Evolutionary conservation across 2,113 vertebrate species (phyloP).

Genomic region (Gallinago jamesoni): DNA sequence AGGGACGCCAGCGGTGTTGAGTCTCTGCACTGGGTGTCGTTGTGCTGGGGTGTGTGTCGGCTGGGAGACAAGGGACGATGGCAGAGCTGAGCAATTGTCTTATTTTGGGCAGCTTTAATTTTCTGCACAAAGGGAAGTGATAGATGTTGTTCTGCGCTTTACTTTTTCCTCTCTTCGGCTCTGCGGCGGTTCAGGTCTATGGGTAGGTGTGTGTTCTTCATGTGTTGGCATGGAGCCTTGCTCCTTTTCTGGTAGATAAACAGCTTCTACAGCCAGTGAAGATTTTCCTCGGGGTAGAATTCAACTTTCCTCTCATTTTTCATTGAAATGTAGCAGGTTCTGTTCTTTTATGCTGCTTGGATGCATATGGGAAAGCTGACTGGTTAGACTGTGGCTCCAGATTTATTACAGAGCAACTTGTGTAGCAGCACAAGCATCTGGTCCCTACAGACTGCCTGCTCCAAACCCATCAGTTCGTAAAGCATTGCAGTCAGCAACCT

Average conservation of each 20-base stretch:
- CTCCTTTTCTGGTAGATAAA: background rate
- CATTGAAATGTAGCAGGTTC: background rate
- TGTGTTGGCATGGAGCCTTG: background rate
- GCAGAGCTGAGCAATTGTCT: background rate
- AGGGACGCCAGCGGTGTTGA: background rate
- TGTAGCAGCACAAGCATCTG: background rate
- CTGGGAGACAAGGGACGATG: background rate
- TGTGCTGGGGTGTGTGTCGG: background rate
- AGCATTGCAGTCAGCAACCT: background rate
- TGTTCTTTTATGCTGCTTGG: background rate
- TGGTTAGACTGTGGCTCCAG: background rate
- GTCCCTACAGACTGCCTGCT: background rate
- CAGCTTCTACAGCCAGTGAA: background rate
- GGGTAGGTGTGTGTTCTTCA: background rate
- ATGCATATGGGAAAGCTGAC: background rate
- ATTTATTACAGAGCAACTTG: background rate
- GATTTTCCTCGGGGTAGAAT: background rate
- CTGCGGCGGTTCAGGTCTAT: background rate
- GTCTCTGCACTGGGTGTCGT: fast-evolving
- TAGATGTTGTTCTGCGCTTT: background rate
- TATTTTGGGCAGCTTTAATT: background rate
- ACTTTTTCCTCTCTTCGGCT: background rate
- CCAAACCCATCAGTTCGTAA: background rate
- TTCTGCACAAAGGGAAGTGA: background rate
- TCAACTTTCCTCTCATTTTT: background rate